Evolutionary conservation across 2,797 vertebrate genomes (phyloP).

Genomic region (Coregonus ussuriensis): DNA sequence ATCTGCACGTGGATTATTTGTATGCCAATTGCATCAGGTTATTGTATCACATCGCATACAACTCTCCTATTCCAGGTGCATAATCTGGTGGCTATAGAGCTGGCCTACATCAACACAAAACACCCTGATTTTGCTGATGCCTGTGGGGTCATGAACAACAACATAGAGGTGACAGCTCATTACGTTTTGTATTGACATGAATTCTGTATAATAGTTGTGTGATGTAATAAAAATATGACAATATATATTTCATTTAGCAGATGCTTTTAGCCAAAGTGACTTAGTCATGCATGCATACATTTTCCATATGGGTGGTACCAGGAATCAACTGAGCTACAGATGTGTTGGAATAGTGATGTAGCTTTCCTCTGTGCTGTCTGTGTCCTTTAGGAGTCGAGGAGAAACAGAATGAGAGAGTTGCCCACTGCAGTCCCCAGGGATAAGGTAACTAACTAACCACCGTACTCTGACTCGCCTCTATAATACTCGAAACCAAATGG

Average conservation of each 20-base stretch:
- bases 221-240: too few relatives aligned
- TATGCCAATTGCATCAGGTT: too few relatives aligned
- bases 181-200: background rate
- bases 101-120: constrained; percentile 99
- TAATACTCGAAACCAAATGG: background rate
- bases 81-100: constrained; percentile 96
- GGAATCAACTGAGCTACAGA: too few relatives aligned
- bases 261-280: too few relatives aligned
- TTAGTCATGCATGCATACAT: too few relatives aligned
- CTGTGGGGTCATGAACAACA: constrained; percentile 97
- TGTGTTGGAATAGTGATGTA: background rate
- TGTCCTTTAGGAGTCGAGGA: constrained; percentile 87
- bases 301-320: too few relatives aligned
- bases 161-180: constrained; percentile 85
- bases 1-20: too few relatives aligned
- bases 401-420: constrained; percentile 91
- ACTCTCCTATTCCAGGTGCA: constrained; percentile 83
- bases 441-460: constrained; percentile 79
- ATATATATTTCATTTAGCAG: too few relatives aligned
- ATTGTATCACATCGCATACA: too few relatives aligned
- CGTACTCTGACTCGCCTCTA: background rate
- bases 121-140: constrained; percentile 98
- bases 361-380: background rate
- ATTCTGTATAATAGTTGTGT: too few relatives aligned
- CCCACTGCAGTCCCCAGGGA: constrained; percentile 85